Conservation (phyloP, 2,113 vertebrate species). For the Capreolus pygargus region DNA sequence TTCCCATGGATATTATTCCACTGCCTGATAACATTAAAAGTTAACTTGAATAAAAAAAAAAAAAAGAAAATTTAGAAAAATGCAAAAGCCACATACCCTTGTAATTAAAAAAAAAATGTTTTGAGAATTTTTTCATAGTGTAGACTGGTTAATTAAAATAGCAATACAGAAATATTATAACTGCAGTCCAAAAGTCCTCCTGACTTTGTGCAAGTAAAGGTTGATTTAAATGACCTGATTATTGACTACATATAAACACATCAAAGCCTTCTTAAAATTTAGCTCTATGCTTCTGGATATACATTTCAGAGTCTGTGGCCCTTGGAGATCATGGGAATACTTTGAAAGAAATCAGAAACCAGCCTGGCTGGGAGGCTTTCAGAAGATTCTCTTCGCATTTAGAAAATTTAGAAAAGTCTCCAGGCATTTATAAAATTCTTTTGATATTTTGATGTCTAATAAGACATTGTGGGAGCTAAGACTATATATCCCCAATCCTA, state of each 20-base stretch:
- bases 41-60: not conserved
- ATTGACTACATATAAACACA: not conserved
- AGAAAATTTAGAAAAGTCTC: slow-evolving; percentile 14
- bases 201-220: not conserved
- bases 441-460: slow-evolving; percentile 17
- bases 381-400: slow-evolving; percentile 23
- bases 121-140: not conserved
- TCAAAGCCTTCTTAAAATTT: slow-evolving; percentile 35
- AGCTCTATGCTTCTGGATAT: not conserved
- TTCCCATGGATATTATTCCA: not conserved
- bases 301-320: not conserved
- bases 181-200: not conserved
- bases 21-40: not conserved
- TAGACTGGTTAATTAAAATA: not conserved
- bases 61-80: slow-evolving; percentile 11
- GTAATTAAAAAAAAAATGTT: not conserved
- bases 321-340: not conserved
- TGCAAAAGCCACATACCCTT: not conserved
- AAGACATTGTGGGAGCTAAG: not conserved
- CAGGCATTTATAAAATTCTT: slow-evolving; percentile 23
- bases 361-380: not conserved
- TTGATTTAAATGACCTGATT: slow-evolving; percentile 12
- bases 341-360: slow-evolving; percentile 30
- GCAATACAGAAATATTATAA: not conserved
- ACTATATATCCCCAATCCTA: not conserved